Conservation (phyloP, 2,113 vertebrate genomes). For the Taurulus bubalis region DNA sequence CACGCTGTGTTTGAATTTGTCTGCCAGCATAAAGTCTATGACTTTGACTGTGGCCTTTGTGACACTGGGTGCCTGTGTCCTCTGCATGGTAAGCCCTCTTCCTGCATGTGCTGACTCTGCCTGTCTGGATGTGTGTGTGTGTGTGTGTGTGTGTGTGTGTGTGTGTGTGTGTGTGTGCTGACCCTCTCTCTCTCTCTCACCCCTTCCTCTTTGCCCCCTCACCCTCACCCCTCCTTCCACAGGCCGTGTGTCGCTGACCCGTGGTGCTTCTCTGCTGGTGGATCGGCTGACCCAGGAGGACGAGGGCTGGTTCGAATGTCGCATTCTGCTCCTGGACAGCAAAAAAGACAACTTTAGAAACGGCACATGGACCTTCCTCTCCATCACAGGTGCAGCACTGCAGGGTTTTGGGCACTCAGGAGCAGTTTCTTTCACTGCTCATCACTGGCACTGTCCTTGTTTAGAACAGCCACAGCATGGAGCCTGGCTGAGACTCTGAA, state of each 20-base stretch:
- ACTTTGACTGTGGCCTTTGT: slow-evolving; percentile 69
- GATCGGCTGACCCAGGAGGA: slow-evolving; percentile 90
- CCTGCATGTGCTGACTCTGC: slow-evolving; percentile 71
- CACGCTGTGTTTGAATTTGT: slow-evolving; percentile 9
- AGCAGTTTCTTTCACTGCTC: slow-evolving; percentile 37
- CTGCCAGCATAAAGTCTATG: slow-evolving; percentile 10
- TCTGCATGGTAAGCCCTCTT: slow-evolving; percentile 55
- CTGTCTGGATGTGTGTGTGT: slow-evolving; percentile 53
- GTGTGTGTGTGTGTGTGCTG: slow-evolving; percentile 26
- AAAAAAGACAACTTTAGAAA: slow-evolving; percentile 92
- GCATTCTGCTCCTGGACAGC: slow-evolving; percentile 91
- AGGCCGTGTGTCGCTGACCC: slow-evolving; percentile 91
- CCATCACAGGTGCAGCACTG: slow-evolving; percentile 88
- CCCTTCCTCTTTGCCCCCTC: slow-evolving; percentile 7
- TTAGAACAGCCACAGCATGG: slow-evolving; percentile 61
- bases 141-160: slow-evolving; percentile 21
- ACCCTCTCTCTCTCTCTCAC: slow-evolving; percentile 18
- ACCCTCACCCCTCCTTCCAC: slow-evolving; percentile 39
- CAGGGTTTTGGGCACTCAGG: slow-evolving; percentile 49
- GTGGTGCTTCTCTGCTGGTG: slow-evolving; percentile 90
- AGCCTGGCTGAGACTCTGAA: slow-evolving; percentile 37
- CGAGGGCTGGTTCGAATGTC: slow-evolving; percentile 97
- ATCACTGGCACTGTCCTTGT: slow-evolving; percentile 45
- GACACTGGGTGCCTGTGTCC: slow-evolving; percentile 58
- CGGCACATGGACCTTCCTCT: slow-evolving; percentile 96